These are phyloP conservation scores for Castor canadensis DNA, from an alignment of 2,113 vertebrate species.

Conservation along the genomic window DNA sequence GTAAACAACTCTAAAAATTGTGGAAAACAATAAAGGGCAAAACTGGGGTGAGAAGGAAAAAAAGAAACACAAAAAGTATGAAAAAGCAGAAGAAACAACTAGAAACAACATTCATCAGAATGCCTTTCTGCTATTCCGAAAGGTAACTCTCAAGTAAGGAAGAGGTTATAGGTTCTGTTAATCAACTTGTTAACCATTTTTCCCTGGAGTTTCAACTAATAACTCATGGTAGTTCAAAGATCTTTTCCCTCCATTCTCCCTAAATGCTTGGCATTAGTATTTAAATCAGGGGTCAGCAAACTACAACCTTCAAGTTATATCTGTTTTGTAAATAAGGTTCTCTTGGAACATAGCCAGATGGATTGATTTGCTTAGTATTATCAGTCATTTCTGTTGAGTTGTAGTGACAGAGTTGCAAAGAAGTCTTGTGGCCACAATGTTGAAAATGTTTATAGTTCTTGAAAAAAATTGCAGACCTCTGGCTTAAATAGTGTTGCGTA, in stretches of 20 bases:
- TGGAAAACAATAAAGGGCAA: slow-evolving; percentile 1
- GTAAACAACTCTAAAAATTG: background rate
- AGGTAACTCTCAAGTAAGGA: background rate
- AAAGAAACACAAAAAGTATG: background rate
- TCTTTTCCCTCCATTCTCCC: background rate
- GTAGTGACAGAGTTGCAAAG: background rate
- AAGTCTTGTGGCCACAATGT: background rate
- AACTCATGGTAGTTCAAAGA: background rate
- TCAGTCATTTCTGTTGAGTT: background rate
- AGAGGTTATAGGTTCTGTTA: background rate
- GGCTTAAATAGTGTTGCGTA: background rate
- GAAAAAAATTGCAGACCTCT: background rate
- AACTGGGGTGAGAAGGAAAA: background rate
- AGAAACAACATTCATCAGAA: too few relatives aligned
- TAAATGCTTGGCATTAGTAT: background rate
- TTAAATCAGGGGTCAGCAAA: background rate
- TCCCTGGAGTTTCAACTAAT: background rate
- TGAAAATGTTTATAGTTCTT: slow-evolving; percentile 40
- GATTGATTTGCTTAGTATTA: background rate
- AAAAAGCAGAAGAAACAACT: slow-evolving; percentile 15
- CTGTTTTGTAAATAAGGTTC: background rate
- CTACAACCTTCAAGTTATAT: background rate
- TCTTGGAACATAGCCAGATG: background rate
- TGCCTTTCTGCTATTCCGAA: background rate
- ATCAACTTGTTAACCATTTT: background rate